Evolutionary conservation across 2,113 vertebrate species (phyloP), one percentile per base, ranked within the genome.

Genomic region (Oreochromis tanganicae): DNA sequence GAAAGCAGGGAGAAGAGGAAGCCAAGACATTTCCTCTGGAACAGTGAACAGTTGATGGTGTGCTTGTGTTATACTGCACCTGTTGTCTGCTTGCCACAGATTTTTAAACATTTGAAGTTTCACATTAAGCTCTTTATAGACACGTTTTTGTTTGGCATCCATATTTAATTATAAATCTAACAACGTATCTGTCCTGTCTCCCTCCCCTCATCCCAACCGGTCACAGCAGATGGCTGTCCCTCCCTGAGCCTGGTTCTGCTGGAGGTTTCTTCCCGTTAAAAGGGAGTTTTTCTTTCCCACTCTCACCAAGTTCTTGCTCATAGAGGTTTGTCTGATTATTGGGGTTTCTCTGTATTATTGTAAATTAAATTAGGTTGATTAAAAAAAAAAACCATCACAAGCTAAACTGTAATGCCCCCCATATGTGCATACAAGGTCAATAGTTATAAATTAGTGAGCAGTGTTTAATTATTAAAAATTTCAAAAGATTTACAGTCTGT

Each of bases 161-260:
- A 17, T 46, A 27, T 4, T 46, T 27, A 73, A 46, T 46, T 43
- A 27, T 1, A 73, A 46, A 73, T 46, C 66, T 46, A 73, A 46
- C 13, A 27, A 46, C 0, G 0, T 43, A 46, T 29, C 41, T 27
- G 21, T 0, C 21, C 38, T 41, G 34, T 41, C 6, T 41, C 34
- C 11, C 7, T 68, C 19, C 7, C 19, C 19, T 21, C 36, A 68
- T 5, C 34, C 34, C 5, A 68, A 68, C 63, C 3, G 0, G 3
- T 68, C 63, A 21, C 6, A 38, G 63, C 34, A 68, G 34, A 68
- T 41, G 34, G 63, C 34, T 3, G 3, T 1, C 34, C 63, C 34
- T 68, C 63, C 19, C 11, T 68, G 63, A 68, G 3, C 63, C 63
- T 41, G 63, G 2, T 68, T 0, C 34, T 66, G 61, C 61, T n/a